Base-by-base conservation (phyloP, 2,888 invertebrate genomes). In the Thereva nobilitata region DNA sequence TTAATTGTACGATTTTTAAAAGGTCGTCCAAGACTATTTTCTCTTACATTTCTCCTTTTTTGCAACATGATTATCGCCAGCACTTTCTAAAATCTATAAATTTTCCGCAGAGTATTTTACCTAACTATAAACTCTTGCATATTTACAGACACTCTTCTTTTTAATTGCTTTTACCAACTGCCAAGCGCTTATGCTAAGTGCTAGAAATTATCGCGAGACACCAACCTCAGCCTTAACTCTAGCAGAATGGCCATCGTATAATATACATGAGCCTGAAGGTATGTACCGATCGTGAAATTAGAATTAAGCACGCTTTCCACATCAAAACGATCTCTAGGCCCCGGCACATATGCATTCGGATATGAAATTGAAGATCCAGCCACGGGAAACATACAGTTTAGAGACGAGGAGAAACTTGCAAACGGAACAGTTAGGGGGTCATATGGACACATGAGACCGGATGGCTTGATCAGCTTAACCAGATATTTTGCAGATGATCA, bases 371-470 rank as follows among this genome's bases (percentile, higher is more conserved):
- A 86, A 45, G 90, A 91, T 75, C 81, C 85, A 0, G 76, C 76
- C 5, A 85, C 84, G 3, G 85, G 87, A 8, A 90, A 91, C 73
- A 82, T 84, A 5, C 91, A 91, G 75, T 91, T 87, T 74, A 83
- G 90, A 4, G 85, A 85, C 59, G 92, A 92, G 75, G 87, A 89
- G 72, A 83, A 88, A 41, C 85, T 85, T 70, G 78, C 85, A 0
- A 90, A 91, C 76, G 91, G 91, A 23, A 89, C 89, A 3, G 86
- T 90, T 0, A 82, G 83, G 0, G 92, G 92, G 4, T 87, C 86
- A 71, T 91, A 89, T 75, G 91, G 91, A 0, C 87, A 87, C 74
- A 77, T 89, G 3, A 86, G 87, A 66, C 84, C 88, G 0, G 84
- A 85, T 72, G 89, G 89, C 1, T 83, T 78, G 55, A 81, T 87